Evolutionary conservation across 2,888 invertebrate species (phyloP), one percentile per base, ranked within the genome.

Genomic region (Heliconius ismenius): DNA sequence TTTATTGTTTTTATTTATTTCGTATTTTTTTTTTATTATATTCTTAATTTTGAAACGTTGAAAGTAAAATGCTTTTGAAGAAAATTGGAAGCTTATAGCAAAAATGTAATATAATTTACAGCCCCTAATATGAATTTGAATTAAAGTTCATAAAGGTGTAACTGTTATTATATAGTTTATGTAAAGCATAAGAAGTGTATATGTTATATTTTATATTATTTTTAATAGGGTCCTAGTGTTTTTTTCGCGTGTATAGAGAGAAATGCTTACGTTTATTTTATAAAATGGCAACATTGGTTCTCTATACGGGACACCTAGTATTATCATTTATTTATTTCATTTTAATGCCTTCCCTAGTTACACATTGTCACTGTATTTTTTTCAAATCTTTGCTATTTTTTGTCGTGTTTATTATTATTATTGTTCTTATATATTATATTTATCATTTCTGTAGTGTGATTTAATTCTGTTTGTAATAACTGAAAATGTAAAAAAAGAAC

Each of bases 91-190:
- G 83, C 84, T 81, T 83, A 77, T 81, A 79, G 83, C 81, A 81
- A 73, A 78, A 81, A 84, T 91, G 90, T 91, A 91, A 89, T 87
- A 90, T 91, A 91, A 90, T 90, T 90, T 89, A 89, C 90, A 88
- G 84, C 85, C 87, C 87, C 88, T 82, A 82, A 82, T 88, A 87
- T 90, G 90, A 86, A 89, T 89, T 87, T 90, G 90, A 86, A 89
- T 89, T 87, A 89, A 88, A 87, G 90, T 92, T 93, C 90, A 89
- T 91, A 87, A 92, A 92, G 91, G 87, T 87, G 87, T 92, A 92
- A 92, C 91, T 92, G 92, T 92, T 92, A 90, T 88, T 88, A 90
- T 88, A 90, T 92, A 93, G 93, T 92, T 92, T 91, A 91, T 92
- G 88, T 93, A 92, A 92, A 88, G 86, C 90, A 87, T 93, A 93